Evolutionary conservation across 2,113 vertebrate genomes (phyloP), one percentile per base, ranked within the genome.

Genomic region (Procavia capensis): DNA sequence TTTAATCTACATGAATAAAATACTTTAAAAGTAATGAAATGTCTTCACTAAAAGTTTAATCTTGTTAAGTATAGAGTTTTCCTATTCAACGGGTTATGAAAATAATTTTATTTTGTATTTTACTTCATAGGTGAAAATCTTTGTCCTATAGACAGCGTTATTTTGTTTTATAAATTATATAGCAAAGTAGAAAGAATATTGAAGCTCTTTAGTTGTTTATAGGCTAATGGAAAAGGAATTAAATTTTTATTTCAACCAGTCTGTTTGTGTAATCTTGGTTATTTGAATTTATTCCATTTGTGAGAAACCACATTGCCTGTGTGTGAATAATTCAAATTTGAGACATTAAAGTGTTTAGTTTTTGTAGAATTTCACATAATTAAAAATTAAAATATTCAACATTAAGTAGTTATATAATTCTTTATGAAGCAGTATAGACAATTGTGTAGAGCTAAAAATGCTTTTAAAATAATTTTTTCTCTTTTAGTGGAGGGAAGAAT

Each of bases 401-500:
- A 66, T 0, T 92, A 76, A 86, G 31, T 95, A 76, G 83, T 34
- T 54, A 47, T 54, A 20, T 95, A 95, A 72, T 25, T 93, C 10
- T 91, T 41, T 34, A 68, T 89, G 80, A 96, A 95, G 54, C 54
- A 94, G 11, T 57, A 47, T 75, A 92, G 92, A 76, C 41, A 54
- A 22, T 96, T 96, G 91, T 85, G 36, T 93, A 34, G n/a, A 54
- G 20, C 47, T 87, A 87, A 72, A 72, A 93, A 24, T 14, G 85
- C 22, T 85, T 72, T 66, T 90, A 85, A 66, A 79, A 80, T 94
- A 92, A 93, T 94, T 88, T 91, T 88, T 93, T 93, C 68, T 91
- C 41, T 96, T 97, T 34, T 94, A 99, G 99, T 99, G 98, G 98
- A 98, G 99, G 98, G 98, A 99, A 90, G 98, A 99, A 80, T 99